Evolutionary conservation across 2,113 vertebrate species (phyloP).

Genomic region (Saguinus midas): DNA sequence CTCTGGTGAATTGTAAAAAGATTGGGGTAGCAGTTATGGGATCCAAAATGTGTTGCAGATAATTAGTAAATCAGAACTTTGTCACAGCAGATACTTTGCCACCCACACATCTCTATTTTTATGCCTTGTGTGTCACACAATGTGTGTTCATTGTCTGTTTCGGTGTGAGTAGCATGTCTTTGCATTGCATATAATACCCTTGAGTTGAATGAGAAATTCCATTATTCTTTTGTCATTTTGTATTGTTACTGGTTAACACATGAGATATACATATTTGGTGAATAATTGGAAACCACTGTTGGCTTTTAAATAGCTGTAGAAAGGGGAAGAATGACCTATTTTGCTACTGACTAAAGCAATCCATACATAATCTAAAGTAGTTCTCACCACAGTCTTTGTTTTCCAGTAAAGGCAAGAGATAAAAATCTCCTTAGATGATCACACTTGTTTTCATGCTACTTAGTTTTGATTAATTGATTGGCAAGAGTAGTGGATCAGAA

Average conservation of each 20-base stretch:
- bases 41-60: slow-evolving; percentile 76
- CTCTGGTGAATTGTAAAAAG: slow-evolving; percentile 81
- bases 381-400: slow-evolving; percentile 1
- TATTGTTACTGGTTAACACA: slow-evolving; percentile 50
- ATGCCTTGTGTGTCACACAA: slow-evolving; percentile 57
- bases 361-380: background rate
- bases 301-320: background rate
- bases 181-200: slow-evolving; percentile 25
- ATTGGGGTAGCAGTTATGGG: slow-evolving; percentile 74
- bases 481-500: background rate
- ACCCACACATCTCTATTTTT: slow-evolving; percentile 80
- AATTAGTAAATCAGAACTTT: slow-evolving; percentile 82
- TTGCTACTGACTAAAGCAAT: slow-evolving; percentile 2
- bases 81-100: slow-evolving; percentile 79
- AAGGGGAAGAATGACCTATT: background rate
- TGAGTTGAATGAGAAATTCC: slow-evolving; percentile 41
- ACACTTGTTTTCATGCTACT: slow-evolving; percentile 33
- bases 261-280: background rate
- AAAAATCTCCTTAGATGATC: slow-evolving; percentile 53
- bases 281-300: slow-evolving; percentile 38
- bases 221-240: slow-evolving; percentile 57
- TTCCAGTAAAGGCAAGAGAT: slow-evolving; percentile 51
- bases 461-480: slow-evolving; percentile 55
- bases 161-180: background rate
- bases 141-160: slow-evolving; percentile 65